Base-by-base conservation (phyloP, 2,113 vertebrate species). In the Dascyllus trimaculatus region DNA sequence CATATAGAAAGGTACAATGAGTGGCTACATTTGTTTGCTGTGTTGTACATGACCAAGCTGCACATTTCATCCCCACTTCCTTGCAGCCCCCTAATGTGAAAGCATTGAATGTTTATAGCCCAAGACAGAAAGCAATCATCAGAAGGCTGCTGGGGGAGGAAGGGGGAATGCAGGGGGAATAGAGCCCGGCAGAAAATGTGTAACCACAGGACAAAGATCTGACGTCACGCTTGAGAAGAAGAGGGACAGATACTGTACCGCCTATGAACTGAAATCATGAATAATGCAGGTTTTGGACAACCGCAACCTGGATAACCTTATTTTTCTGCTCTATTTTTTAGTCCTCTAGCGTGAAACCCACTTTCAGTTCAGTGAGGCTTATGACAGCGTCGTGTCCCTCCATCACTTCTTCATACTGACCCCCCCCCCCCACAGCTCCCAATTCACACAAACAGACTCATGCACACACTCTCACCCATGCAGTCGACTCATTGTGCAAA, bases 91-190 rank as follows among this genome's bases (percentile, higher is more conserved):
- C 25, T 52, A 58, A 82, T 14, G 29, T 60, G 52, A 60, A 40
- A 24, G 25, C 14, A 25, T 43, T n/a, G 17, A 77, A 61, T 74
- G 70, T 80, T 81, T 88, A 81, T 82, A 66, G 65, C 40, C 68
- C 52, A 18, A 74, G 74, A 81, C 71, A 82, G 65, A 85, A 83
- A 87, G 78, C 69, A 64, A 89, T 91, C 86, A 90, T 87, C 51
- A 29, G 68, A n/a, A 67, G 60, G 74, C 82, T 71, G 65, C 76
- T 29, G 58, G 61, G 35, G 56, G 43, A 58, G 58, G 57, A 59
- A 54, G 24, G 58, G 38, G 58, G 48, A 81, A 65, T 38, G 48
- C 62, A 59, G 57, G 43, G 57, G 46, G 46, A 77, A 75, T 63
- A 21, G 51, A 80, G 72, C 83, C 68, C 29, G 54, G 21, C 46